These are phyloP conservation scores for Trichoplusia ni DNA, from an alignment of 1,140 invertebrate genomes.

Conservation along the genomic window DNA sequence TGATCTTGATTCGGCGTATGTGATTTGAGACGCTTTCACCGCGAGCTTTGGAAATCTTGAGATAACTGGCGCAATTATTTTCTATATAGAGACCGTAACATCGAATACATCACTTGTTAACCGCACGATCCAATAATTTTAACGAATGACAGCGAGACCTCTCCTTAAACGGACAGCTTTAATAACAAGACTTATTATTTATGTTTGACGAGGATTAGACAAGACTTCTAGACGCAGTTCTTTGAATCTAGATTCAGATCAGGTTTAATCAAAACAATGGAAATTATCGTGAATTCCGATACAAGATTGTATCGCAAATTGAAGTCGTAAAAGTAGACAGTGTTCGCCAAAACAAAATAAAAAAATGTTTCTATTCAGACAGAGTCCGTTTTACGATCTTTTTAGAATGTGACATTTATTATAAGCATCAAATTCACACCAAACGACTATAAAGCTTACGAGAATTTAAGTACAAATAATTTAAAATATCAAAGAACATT, in stretches of 20 bases:
- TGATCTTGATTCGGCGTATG: constrained; percentile 68
- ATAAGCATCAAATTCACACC: neutral
- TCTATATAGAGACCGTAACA: constrained; percentile 26
- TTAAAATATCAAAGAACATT: neutral
- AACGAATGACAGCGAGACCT: neutral
- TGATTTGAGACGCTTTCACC: constrained; percentile 68
- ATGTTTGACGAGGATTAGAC: neutral
- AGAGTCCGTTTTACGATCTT: neutral
- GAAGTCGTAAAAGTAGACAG: constrained; percentile 9
- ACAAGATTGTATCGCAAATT: constrained; percentile 23
- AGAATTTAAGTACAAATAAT: neutral
- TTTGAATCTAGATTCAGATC: constrained; percentile 28
- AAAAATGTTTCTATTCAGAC: neutral
- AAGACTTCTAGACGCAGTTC: constrained; percentile 9
- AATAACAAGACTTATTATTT: neutral
- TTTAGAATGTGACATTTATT: neutral
- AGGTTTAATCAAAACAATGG: constrained; percentile 38
- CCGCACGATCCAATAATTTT: constrained; percentile 8
- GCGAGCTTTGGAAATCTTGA: constrained; percentile 36
- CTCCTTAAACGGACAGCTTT: neutral
- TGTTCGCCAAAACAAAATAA: constrained; percentile 6
- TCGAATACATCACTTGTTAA: constrained; percentile 11
- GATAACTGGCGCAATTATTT: constrained; percentile 44
- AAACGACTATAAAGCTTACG: neutral
- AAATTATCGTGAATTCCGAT: constrained; percentile 28